Conservation (phyloP, 2,888 invertebrate genomes). For the Trichogramma dendrolimi region DNA sequence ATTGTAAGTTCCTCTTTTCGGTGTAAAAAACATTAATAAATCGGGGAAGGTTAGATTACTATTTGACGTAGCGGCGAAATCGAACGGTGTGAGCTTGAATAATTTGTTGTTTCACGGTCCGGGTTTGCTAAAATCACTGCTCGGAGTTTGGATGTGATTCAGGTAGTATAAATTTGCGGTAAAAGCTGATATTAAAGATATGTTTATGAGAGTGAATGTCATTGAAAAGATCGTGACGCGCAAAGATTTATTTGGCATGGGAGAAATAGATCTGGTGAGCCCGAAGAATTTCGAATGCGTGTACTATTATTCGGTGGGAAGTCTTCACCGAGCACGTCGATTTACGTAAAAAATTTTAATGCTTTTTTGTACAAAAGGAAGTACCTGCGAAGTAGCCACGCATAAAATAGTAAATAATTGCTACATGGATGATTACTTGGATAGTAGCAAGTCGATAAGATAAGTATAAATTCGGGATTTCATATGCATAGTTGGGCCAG, state of each 20-base stretch:
- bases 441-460: conserved; percentile 27
- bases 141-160: conserved; percentile 1
- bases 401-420: too few species aligned
- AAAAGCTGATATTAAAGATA: conserved; percentile 8
- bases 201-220: not conserved
- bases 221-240: conserved; percentile 2
- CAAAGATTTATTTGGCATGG: conserved; percentile 10
- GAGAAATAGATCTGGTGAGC: conserved; percentile 1
- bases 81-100: not conserved
- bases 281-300: not conserved
- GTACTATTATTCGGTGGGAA: conserved; percentile 8
- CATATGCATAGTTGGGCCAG: conserved; percentile 32
- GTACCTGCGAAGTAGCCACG: too few species aligned
- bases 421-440: too few species aligned
- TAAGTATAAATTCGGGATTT: conserved; percentile 18
- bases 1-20: conserved; percentile 9
- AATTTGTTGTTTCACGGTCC: not conserved
- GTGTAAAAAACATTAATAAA: not conserved
- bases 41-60: not conserved
- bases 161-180: not conserved
- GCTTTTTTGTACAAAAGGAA: too few species aligned
- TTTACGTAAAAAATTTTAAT: conserved; percentile 9
- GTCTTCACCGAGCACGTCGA: conserved; percentile 2
- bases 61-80: conserved; percentile 7
- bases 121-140: not conserved